Conservation (phyloP, 2,888 invertebrate species). For the Drosophila pseudotalamancana region DNA sequence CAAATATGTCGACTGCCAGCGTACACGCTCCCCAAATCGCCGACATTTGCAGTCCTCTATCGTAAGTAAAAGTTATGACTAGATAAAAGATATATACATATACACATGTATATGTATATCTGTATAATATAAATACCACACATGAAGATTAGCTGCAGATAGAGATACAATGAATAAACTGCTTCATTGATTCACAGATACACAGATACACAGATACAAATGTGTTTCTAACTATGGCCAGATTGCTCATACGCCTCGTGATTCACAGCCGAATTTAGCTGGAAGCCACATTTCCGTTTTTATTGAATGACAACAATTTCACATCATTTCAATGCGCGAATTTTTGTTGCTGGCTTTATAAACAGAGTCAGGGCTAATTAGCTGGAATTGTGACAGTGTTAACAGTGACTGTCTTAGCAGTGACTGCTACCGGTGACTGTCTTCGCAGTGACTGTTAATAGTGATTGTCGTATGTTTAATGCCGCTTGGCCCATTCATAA, state of each 20-base stretch:
- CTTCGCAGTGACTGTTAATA: background rate
- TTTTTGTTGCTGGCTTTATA: constrained; percentile 34
- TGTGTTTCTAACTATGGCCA: constrained; percentile 34
- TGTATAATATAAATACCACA: background rate
- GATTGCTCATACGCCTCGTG: constrained; percentile 63
- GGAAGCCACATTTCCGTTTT: constrained; percentile 62
- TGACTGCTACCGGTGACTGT: constrained; percentile 14
- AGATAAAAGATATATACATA: background rate
- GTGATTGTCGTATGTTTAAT: constrained; percentile 5
- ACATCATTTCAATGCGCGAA: constrained; percentile 24
- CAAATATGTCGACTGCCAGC: constrained; percentile 86
- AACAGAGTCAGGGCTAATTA: constrained; percentile 67
- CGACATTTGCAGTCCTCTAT: constrained; percentile 83
- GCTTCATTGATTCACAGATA: background rate
- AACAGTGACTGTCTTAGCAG: constrained; percentile 13
- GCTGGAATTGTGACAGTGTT: constrained; percentile 16
- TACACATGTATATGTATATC: too few relatives aligned
- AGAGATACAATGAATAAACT: background rate
- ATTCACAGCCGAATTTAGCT: constrained; percentile 58
- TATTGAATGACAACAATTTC: constrained; percentile 41
- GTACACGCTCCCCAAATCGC: constrained; percentile 85
- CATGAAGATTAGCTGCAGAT: background rate
- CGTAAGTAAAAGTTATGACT: constrained; percentile 77
- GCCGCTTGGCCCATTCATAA: constrained; percentile 57
- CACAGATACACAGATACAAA: background rate